Percentiles rank a stretch among this genome's conserved stretches.
Conservation (phyloP, 2,888 invertebrate species). For the Parnassius glacialis region DNA sequence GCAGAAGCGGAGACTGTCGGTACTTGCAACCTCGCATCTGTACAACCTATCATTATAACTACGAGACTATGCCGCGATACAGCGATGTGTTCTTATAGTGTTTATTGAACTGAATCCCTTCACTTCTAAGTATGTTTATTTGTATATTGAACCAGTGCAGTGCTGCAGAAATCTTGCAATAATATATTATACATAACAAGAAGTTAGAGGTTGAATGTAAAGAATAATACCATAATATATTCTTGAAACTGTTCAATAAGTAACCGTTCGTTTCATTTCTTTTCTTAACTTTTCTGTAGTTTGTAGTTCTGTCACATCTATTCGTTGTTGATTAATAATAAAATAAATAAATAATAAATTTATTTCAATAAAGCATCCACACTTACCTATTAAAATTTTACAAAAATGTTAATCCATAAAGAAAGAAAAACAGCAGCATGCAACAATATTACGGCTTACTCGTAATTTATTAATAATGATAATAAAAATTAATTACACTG, state of each 20-base stretch:
- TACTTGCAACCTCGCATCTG: slow-evolving; percentile 27
- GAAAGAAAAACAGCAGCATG: too few relatives aligned
- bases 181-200: background rate
- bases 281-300: background rate
- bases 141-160: background rate
- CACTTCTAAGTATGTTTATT: background rate
- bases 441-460: too few relatives aligned
- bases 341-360: too few relatives aligned
- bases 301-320: background rate
- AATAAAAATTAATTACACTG: too few relatives aligned
- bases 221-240: slow-evolving; percentile 3
- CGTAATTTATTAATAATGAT: too few relatives aligned
- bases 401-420: too few relatives aligned
- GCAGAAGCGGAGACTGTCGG: slow-evolving; percentile 58
- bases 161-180: background rate
- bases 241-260: slow-evolving; percentile 11
- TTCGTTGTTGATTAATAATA: too few relatives aligned
- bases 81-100: background rate
- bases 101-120: background rate
- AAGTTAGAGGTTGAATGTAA: background rate
- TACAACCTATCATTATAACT: slow-evolving; percentile 27
- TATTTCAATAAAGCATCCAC: too few relatives aligned
- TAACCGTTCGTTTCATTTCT: slow-evolving; percentile 5
- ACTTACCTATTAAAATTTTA: too few relatives aligned
- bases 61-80: background rate